A percentile compares a stretch with the other conserved stretches of the same genome.
phyloP scores from a whole-genome alignment of 1,140 invertebrate species.

The Goniozus legneri region DNA sequence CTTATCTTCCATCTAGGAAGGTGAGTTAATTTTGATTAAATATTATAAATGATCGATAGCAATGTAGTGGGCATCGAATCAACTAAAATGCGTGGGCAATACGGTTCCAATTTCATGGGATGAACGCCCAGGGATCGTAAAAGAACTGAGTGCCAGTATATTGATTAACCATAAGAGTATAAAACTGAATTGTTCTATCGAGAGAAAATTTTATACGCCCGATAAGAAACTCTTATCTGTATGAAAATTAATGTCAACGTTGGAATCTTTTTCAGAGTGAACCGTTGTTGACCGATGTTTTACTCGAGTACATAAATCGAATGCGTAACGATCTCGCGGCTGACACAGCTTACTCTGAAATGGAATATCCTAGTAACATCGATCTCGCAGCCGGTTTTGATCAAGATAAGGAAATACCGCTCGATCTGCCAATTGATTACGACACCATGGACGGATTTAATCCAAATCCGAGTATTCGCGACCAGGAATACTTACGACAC shows the following conservation, averaged over 20 bases:
- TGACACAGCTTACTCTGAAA: conserved; percentile 59
- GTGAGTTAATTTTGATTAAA: conserved; percentile 22
- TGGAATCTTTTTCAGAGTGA: conserved; percentile 31
- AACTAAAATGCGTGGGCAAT: too few species aligned
- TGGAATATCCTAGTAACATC: conserved; percentile 63
- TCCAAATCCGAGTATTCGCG: conserved; percentile 72
- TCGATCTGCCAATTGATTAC: conserved; percentile 57
- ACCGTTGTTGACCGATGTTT: conserved; percentile 57
- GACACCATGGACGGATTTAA: conserved; percentile 61
- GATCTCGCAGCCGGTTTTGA: conserved; percentile 55
- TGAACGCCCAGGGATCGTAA: too few species aligned
- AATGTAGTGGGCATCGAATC: too few species aligned
- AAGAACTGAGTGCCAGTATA: too few species aligned
- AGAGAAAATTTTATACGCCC: too few species aligned
- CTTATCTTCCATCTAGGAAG: conserved; percentile 29
- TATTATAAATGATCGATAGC: too few species aligned
- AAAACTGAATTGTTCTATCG: too few species aligned
- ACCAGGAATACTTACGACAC: conserved; percentile 88
- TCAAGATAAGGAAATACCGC: conserved; percentile 54
- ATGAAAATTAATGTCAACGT: too few species aligned
- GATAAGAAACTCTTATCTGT: too few species aligned
- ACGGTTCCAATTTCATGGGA: too few species aligned
- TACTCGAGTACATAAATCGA: conserved; percentile 67
- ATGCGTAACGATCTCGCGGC: conserved; percentile 65
- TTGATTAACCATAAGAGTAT: too few species aligned